phyloP scores from a whole-genome alignment of 2,888 invertebrate species.

The Lasioglossum marginatum region DNA sequence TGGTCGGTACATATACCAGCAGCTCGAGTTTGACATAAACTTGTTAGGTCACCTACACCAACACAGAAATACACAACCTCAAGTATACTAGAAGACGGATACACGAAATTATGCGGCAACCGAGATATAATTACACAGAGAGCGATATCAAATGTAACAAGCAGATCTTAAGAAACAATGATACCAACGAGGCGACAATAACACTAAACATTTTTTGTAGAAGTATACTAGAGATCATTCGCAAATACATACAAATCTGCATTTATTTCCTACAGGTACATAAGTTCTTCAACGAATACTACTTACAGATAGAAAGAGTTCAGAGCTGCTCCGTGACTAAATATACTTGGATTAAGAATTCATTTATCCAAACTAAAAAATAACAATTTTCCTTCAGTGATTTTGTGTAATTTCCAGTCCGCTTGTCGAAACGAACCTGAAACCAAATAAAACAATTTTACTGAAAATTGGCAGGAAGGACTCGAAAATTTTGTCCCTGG shows the following conservation, averaged over 20 bases:
- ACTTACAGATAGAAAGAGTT: too few relatives aligned
- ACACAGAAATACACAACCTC: neutral
- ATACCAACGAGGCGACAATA: neutral
- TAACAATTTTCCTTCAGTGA: too few relatives aligned
- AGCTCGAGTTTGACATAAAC: neutral
- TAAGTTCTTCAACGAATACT: too few relatives aligned
- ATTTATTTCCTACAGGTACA: too few relatives aligned
- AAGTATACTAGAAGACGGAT: slow-evolving; percentile 13
- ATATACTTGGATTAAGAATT: too few relatives aligned
- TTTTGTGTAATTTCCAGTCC: neutral
- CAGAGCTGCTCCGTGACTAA: too few relatives aligned
- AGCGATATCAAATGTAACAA: neutral
- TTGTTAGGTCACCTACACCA: neutral
- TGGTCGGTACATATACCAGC: neutral
- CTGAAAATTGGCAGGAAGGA: neutral
- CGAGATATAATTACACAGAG: neutral
- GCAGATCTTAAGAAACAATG: neutral
- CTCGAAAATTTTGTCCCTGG: neutral
- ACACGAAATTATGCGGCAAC: neutral
- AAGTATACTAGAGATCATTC: too few relatives aligned
- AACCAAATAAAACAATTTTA: neutral
- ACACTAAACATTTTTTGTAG: neutral
- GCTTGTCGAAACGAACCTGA: neutral
- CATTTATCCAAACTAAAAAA: too few relatives aligned
- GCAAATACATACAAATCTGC: too few relatives aligned